phyloP scores from a whole-genome alignment of 2,113 vertebrate genomes.

The Himantopus leucocephalus region DNA sequence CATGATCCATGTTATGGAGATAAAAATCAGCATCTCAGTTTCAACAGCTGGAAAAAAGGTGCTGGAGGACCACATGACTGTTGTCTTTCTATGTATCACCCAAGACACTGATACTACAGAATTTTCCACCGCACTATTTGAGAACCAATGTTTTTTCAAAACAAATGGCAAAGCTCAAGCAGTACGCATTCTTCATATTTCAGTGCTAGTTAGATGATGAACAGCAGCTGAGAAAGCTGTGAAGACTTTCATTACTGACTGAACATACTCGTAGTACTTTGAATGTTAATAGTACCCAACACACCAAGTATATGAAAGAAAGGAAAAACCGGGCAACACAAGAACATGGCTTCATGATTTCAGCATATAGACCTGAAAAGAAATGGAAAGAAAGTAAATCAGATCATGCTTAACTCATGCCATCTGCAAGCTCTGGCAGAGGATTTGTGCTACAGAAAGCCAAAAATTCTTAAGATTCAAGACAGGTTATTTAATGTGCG shows the following conservation, averaged over 20 bases:
- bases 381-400: background rate
- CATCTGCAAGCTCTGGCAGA: background rate
- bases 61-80: background rate
- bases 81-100: background rate
- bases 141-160: background rate
- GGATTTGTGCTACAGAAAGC: background rate
- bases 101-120: background rate
- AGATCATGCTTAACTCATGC: background rate
- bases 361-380: background rate
- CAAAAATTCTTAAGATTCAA: background rate
- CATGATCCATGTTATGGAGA: background rate
- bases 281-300: background rate
- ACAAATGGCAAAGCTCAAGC: background rate
- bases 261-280: background rate
- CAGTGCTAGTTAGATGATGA: background rate
- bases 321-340: background rate
- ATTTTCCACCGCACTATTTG: background rate
- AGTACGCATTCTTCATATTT: background rate
- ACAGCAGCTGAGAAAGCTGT: background rate
- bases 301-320: background rate
- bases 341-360: background rate
- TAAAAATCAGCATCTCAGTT: background rate
- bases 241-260: background rate
- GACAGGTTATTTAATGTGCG: background rate
- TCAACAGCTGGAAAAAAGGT: background rate